Evolutionary conservation across 2,113 vertebrate species (phyloP), one percentile per base, ranked within the genome.

Genomic region (Parus major): DNA sequence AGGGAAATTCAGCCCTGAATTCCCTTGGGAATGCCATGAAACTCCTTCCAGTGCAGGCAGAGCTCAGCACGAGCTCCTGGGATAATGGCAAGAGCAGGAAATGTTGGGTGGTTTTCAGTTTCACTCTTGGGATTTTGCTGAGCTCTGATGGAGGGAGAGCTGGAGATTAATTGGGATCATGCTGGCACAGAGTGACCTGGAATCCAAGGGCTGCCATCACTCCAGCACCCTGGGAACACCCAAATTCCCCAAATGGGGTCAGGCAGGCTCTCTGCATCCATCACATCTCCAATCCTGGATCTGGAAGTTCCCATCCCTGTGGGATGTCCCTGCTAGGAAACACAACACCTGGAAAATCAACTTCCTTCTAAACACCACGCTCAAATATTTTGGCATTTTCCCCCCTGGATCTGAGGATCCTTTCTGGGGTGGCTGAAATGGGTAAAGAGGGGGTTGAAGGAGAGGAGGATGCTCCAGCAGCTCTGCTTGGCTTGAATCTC

Each of bases 81-180:
- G 53, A 3, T 13, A 5, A 16, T 0, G 0, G 33, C 15, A 22
- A 24, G 6, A 15, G 3, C 6, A 3, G 86, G 70, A 60, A 73
- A n/a, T 15, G 7, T 1, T 14, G 39, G 69, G 82, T 49, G 65
- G 7, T 8, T 12, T 86, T 69, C 3, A 14, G 23, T 27, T 76
- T 11, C 20, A 5, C 2, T 3, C 10, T 27, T 17, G 24, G 46
- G 46, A 11, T 79, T 73, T 63, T 57, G 52, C 21, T 5, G 18
- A 41, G 60, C 72, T 69, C 55, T 79, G 66, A 3, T 2, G 1
- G 33, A 77, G 28, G 9, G 10, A 39, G 31, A 49, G 5, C 10
- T 25, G 6, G 8, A 7, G 49, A 22, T 76, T 1, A 24, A 16
- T 13, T n/a, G 42, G 60, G 42, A n/a, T 49, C 9, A 44, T 3